Evolutionary conservation across 2,113 vertebrate genomes (phyloP).

Genomic region (Trachemys scripta): DNA sequence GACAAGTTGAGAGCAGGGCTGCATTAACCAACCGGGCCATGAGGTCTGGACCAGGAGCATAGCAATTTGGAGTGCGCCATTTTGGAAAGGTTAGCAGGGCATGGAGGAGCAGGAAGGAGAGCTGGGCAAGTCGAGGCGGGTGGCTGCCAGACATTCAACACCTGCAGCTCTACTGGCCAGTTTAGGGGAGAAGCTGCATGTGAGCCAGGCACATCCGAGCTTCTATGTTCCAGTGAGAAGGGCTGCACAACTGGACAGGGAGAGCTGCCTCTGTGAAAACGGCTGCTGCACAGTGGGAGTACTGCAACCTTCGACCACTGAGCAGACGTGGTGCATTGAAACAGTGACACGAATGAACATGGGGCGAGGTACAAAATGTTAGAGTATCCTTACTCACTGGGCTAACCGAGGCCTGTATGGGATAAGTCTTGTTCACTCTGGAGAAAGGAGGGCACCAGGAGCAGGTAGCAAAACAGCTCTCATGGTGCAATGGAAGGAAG

Average conservation of each 20-base stretch:
- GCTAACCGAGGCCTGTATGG: neutral
- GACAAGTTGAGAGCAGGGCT: neutral
- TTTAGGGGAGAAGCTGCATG: neutral
- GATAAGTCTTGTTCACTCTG: neutral
- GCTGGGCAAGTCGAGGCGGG: neutral
- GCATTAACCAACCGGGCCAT: neutral
- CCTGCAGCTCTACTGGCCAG: neutral
- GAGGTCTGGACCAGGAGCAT: neutral
- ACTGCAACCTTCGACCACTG: neutral
- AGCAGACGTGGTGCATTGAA: neutral
- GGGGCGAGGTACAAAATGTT: neutral
- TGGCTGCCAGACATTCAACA: neutral
- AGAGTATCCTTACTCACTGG: neutral
- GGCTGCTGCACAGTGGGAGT: neutral
- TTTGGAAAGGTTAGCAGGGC: neutral
- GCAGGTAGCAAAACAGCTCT: neutral
- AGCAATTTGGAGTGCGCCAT: neutral
- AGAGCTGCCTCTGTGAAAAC: neutral
- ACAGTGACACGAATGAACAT: neutral
- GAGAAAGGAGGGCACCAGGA: neutral
- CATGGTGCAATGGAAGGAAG: neutral
- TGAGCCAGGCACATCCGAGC: neutral
- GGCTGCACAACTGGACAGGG: neutral
- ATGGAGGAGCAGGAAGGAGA: neutral
- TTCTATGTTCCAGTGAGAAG: neutral